Evolutionary conservation across 37 sponge, comb jelly and placozoan genomes (phyloP), one percentile per base, ranked within the genome.

Genomic region (Dysidea cf. avara): DNA sequence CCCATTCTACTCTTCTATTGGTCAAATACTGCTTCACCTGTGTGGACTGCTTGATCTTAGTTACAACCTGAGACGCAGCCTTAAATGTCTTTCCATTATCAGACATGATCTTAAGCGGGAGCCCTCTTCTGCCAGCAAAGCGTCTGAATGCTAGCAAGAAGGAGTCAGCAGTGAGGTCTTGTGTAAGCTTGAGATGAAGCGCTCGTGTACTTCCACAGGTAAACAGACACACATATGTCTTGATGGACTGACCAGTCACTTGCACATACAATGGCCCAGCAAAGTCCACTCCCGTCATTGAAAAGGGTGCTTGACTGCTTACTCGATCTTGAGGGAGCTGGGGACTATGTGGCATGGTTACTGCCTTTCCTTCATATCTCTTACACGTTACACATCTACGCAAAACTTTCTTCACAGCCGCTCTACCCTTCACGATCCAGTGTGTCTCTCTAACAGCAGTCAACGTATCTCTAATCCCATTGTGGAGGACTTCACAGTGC

Each of bases 311-410:
- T 68, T 3, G 37, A 58, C 69, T 25, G 0, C 50, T 18, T 7
- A 81, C 74, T 16, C 82, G 55, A 64, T 72, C 53, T 1, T 2
- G 7, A 7, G 82, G 82, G 3, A 81, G 58, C 47, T 66, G 82
- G 12, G 82, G 82, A 2, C 49, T 47, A 6, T 53, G 64, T 63
- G 73, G 82, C 7, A n/a, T 32, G 16, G 11, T 7, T 22, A 37
- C 40, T 2, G 55, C 56, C 51, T 37, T 52, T 1, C 73, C 82
- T 72, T 81, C 74, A 64, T 38, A 65, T 43, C 74, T 49, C 22
- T 36, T 51, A 56, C 82, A 81, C 35, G 71, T 13, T 30, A 36
- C 31, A 34, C 82, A 81, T 0, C 36, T 26, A 22, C 47, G 34
- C 7, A 76, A 20, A 17, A 76, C 31, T 64, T 25, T 62, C 77